phyloP scores from a whole-genome alignment of 2,888 invertebrate species.

The Psococerastis gibbosa region DNA sequence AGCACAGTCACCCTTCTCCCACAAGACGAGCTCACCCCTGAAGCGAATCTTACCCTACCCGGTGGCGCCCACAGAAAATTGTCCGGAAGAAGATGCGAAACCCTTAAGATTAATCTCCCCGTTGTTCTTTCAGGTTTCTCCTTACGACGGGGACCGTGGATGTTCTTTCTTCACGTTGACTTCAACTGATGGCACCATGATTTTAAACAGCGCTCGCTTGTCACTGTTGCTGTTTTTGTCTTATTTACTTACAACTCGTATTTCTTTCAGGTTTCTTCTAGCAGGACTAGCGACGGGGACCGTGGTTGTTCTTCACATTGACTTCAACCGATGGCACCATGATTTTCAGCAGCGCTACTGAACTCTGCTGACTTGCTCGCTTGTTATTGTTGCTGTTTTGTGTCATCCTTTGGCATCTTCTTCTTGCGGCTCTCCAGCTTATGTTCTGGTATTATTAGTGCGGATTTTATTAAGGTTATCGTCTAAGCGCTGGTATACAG shows the following conservation, averaged over 20 bases:
- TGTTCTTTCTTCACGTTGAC: constrained; percentile 96
- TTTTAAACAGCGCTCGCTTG: constrained; percentile 88
- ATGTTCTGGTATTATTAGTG: too few species aligned
- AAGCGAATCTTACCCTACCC: background rate
- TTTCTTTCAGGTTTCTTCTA: constrained; percentile 66
- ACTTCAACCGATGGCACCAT: constrained; percentile 97
- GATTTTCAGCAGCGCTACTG: constrained; percentile 89
- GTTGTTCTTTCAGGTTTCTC: constrained; percentile 59
- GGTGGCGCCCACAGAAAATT: background rate
- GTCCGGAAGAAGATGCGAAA: background rate
- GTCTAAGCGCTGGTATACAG: too few species aligned
- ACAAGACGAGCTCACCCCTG: too few species aligned
- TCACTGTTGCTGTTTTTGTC: too few species aligned
- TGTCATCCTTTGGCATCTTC: too few species aligned
- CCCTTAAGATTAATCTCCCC: too few species aligned
- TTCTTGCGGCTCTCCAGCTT: too few species aligned
- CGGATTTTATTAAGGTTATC: too few species aligned
- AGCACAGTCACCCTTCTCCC: too few species aligned
- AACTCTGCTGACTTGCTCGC: too few species aligned
- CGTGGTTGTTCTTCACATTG: constrained; percentile 96
- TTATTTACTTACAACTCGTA: constrained; percentile 6
- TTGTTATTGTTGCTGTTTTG: too few species aligned
- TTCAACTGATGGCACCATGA: constrained; percentile 98
- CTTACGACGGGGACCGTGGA: constrained; percentile 94
- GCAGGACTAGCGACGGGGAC: constrained; percentile 96